A percentile compares a stretch with the other conserved stretches of the same genome.
Conservation (phyloP, 2,113 vertebrate species). For the Paratilapia polleni region DNA sequence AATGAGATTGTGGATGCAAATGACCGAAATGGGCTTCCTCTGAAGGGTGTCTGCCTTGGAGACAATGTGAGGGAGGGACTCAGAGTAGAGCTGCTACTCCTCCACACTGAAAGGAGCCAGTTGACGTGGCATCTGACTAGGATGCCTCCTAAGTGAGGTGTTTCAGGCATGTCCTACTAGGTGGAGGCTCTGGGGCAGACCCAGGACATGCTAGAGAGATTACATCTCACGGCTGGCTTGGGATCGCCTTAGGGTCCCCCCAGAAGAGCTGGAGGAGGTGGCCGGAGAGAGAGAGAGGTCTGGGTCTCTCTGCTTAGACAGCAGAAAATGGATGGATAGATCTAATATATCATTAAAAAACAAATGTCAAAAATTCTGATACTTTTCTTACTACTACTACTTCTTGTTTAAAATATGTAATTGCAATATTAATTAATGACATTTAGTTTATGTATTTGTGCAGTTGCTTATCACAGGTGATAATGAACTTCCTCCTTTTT, state of each 20-base stretch:
- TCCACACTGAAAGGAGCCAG: neutral
- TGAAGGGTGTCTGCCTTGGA: too few species aligned
- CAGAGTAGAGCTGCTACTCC: neutral
- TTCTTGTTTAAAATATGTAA: neutral
- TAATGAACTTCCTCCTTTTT: neutral
- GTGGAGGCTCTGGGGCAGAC: too few species aligned
- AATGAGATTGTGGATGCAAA: neutral
- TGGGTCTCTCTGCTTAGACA: too few species aligned
- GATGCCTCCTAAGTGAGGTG: neutral
- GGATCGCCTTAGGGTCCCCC: too few species aligned
- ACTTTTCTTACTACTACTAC: too few species aligned
- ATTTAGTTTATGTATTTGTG: neutral
- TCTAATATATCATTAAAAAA: too few species aligned
- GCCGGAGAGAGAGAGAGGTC: too few species aligned
- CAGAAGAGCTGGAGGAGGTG: too few species aligned
- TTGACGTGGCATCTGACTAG: neutral
- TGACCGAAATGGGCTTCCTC: neutral
- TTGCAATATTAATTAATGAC: neutral
- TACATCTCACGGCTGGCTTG: too few species aligned
- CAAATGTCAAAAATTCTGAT: too few species aligned
- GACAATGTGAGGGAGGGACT: neutral
- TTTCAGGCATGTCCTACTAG: too few species aligned
- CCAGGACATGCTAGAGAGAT: too few species aligned
- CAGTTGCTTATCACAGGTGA: neutral
- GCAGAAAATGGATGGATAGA: neutral